Evolutionary conservation across 2,888 invertebrate genomes (phyloP).

Genomic region (Tortricodes alternella): DNA sequence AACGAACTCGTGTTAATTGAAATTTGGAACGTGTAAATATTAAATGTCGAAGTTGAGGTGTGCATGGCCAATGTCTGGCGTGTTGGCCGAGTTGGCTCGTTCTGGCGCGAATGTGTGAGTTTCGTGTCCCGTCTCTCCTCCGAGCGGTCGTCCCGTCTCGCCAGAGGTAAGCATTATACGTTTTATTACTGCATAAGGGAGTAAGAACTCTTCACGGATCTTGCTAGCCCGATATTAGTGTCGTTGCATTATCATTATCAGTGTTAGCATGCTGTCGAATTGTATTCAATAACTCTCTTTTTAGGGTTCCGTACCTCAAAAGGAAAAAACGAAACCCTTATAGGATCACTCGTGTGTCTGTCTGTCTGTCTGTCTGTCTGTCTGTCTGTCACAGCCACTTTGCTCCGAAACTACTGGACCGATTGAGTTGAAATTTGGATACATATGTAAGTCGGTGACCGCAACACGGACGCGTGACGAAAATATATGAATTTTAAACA

Average conservation of each 20-base stretch:
- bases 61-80: constrained; percentile 10
- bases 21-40: constrained; percentile 5
- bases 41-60: constrained; percentile 11
- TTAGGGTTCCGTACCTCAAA: too few species aligned
- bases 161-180: constrained; percentile 28
- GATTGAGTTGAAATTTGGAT: too few species aligned
- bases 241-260: too few species aligned
- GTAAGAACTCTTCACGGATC: background rate
- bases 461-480: too few species aligned
- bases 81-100: constrained; percentile 19
- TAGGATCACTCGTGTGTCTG: too few species aligned
- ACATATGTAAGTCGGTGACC: too few species aligned
- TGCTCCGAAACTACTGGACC: too few species aligned
- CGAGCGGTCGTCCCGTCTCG: constrained; percentile 31
- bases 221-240: background rate
- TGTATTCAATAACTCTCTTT: too few species aligned
- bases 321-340: too few species aligned
- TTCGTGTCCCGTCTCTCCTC: constrained; percentile 26
- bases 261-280: background rate
- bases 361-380: too few species aligned
- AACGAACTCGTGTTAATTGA: background rate
- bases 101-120: constrained; percentile 24
- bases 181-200: constrained; percentile 11
- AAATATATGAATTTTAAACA: too few species aligned
- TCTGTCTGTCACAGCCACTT: too few species aligned